These are phyloP conservation scores for Drosophila tropicalis DNA, from an alignment of 1,140 invertebrate genomes.

Conservation along the genomic window DNA sequence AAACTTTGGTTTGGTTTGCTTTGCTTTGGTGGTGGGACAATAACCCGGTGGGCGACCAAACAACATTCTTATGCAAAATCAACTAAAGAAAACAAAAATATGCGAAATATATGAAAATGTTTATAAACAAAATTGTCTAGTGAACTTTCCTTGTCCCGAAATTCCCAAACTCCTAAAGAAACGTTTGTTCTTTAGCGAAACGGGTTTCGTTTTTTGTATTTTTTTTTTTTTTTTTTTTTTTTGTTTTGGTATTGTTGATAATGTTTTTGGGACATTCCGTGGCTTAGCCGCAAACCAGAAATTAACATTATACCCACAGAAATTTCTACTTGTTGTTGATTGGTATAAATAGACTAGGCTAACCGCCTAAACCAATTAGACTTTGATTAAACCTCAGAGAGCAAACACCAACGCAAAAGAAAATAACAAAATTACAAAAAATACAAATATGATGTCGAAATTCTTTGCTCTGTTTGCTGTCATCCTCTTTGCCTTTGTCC, in stretches of 20 bases:
- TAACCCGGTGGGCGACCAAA: slow-evolving; percentile 33
- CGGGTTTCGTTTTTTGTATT: slow-evolving; percentile 54
- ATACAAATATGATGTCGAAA: slow-evolving; percentile 52
- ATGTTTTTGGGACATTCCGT: slow-evolving; percentile 40
- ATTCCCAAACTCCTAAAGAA: slow-evolving; percentile 40
- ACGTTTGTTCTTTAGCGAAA: slow-evolving; percentile 75
- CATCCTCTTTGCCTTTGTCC: slow-evolving; percentile 37
- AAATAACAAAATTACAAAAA: background rate
- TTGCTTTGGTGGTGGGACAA: slow-evolving; percentile 25
- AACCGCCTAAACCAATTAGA: slow-evolving; percentile 57
- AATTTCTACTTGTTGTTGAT: slow-evolving; percentile 27
- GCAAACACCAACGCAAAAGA: slow-evolving; percentile 31
- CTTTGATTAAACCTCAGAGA: slow-evolving; percentile 40
- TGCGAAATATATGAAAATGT: slow-evolving; percentile 14
- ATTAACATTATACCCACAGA: slow-evolving; percentile 45
- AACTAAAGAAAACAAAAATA: background rate
- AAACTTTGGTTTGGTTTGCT: slow-evolving; percentile 1
- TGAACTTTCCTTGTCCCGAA: slow-evolving; percentile 39
- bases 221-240: background rate
- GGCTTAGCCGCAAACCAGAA: slow-evolving; percentile 30
- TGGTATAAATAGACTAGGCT: slow-evolving; percentile 64
- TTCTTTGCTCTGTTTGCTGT: slow-evolving; percentile 38
- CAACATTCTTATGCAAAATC: slow-evolving; percentile 22
- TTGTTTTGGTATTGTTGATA: background rate
- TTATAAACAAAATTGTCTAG: slow-evolving; percentile 34